phyloP scores from a whole-genome alignment of 1,140 invertebrate genomes.

The Olivierus martensii region DNA sequence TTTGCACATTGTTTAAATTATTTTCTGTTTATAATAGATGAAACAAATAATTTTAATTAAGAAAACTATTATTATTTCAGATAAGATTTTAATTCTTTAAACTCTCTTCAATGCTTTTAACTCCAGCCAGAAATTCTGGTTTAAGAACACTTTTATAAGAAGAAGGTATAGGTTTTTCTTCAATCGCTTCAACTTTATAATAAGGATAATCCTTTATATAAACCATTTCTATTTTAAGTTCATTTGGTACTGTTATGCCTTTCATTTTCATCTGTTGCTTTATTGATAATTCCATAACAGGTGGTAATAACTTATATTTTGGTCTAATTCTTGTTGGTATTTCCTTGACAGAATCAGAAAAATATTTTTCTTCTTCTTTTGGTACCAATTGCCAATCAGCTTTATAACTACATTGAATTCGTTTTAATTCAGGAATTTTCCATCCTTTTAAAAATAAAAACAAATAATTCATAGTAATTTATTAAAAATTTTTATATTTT shows the following conservation, averaged over 20 bases:
- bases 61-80: too few relatives aligned
- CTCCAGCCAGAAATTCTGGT: not conserved
- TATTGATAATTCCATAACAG: not conserved
- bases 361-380: slow-evolving; percentile 5
- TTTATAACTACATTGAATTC: not conserved
- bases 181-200: slow-evolving; percentile 5
- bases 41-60: too few relatives aligned
- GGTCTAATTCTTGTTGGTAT: not conserved
- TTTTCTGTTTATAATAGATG: too few relatives aligned
- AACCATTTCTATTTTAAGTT: slow-evolving; percentile 3
- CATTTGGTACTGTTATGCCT: not conserved
- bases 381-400: slow-evolving; percentile 6
- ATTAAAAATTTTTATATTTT: too few relatives aligned
- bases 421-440: not conserved
- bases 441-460: too few relatives aligned
- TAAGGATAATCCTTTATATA: not conserved
- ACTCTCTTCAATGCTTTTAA: too few relatives aligned
- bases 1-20: too few relatives aligned
- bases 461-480: too few relatives aligned
- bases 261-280: not conserved
- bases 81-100: too few relatives aligned
- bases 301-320: slow-evolving; percentile 1
- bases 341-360: not conserved
- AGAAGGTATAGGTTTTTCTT: not conserved
- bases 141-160: not conserved